These are phyloP conservation scores for Epizoanthus rinbou DNA, from an alignment of 92 coral and sea anemone species.

Conservation along the genomic window DNA sequence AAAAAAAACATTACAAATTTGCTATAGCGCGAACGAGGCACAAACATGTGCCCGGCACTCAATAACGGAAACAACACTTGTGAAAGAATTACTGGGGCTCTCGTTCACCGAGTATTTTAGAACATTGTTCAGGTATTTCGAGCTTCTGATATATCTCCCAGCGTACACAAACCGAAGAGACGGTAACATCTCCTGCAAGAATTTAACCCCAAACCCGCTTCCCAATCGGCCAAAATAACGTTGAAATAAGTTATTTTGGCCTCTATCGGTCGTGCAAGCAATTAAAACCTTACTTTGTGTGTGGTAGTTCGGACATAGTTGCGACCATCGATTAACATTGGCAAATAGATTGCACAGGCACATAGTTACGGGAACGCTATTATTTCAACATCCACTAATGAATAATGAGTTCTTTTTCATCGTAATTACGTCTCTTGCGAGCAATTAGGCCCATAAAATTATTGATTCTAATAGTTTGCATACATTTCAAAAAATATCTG, in stretches of 20 bases:
- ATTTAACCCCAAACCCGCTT: no score
- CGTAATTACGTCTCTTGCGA: conserved; percentile 11
- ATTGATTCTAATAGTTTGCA: conserved; percentile 23
- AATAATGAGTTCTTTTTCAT: conserved; percentile 11
- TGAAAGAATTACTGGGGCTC: no score
- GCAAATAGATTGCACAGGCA: background rate
- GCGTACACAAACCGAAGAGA: background rate
- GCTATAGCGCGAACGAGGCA: no score
- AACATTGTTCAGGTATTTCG: no score
- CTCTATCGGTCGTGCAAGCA: background rate
- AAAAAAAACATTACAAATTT: no score
- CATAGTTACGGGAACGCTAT: conserved; percentile 24
- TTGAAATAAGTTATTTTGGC: background rate
- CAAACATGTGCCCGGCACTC: no score
- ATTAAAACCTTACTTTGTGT: conserved; percentile 28
- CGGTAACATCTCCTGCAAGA: no score
- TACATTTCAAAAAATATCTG: conserved; percentile 12
- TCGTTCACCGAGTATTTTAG: no score
- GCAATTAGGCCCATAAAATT: conserved; percentile 27
- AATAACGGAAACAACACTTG: no score
- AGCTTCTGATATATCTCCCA: no score
- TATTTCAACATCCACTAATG: conserved; percentile 13
- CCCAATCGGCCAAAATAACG: background rate
- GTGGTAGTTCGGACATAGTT: background rate
- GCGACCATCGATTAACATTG: background rate